Evolutionary conservation across 2,888 invertebrate genomes (phyloP), one percentile per base, ranked within the genome.

Genomic region (Altica lythri): DNA sequence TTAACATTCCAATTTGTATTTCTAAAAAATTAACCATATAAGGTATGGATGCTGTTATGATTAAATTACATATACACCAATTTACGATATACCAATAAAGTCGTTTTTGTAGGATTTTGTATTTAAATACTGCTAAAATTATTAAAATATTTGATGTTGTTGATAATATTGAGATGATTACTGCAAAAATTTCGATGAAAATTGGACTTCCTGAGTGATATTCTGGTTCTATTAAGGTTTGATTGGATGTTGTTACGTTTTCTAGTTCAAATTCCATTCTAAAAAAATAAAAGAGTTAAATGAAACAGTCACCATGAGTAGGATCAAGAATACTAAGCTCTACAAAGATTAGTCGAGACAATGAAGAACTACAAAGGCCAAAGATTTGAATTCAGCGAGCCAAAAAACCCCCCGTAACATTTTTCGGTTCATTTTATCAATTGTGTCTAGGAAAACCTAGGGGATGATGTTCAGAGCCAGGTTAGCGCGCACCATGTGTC

Each of bases 11-110:
- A 19, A 17, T 19, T 8, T n/a, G 17, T 2, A 45, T n/a, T 17
- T 19, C 51, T 16, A 51, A 17, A 3, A 32, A 10, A 14, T 45
- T 30, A 6, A 37, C n/a, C 4, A 30, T 38, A 8, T 30, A 30
- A 8, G 47, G 48, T 16, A 45, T 16, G 1, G 42, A 50, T 2
- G 45, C 29, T 1, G 49, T 49, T 10, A 19, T 17, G 4, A 49
- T 10, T n/a, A 32, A 13, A 10, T 46, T 46, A 13, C 50, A 55
- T 4, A 55, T 25, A 34, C 45, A 55, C 46, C 44, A 46, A 27
- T 49, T 55, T 8, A 42, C 16, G 22, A 55, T 10, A 27, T 50
- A 50, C 27, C 43, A 46, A 32, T 55, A 34, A 17, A 25, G 12
- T 8, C 49, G 37, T 1, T 44, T 44, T 27, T 55, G 50, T 12